These are phyloP conservation scores for Pseudomyrmex cubaensis DNA, from an alignment of 1,140 invertebrate species.

Conservation along the genomic window DNA sequence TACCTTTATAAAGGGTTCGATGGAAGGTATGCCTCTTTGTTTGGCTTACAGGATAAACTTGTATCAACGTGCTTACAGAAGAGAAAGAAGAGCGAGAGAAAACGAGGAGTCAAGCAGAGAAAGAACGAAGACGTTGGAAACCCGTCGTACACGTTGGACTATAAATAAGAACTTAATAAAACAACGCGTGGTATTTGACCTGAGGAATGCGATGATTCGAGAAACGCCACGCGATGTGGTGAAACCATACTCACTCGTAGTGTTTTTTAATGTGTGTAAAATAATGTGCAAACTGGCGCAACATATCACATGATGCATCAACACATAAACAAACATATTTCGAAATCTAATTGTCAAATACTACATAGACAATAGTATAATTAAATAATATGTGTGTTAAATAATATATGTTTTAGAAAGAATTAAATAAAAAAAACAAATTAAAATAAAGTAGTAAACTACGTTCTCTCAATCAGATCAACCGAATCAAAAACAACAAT, in stretches of 20 bases:
- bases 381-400: not conserved
- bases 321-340: not conserved
- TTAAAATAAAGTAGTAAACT: not conserved
- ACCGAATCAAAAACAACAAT: no score
- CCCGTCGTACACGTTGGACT: constrained; percentile 45
- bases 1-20: not conserved
- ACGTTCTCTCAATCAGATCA: no score
- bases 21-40: not conserved
- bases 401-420: not conserved
- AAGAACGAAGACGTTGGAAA: constrained; percentile 18
- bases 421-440: not conserved
- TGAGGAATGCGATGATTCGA: constrained; percentile 21
- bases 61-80: not conserved
- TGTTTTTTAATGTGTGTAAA: constrained; percentile 13
- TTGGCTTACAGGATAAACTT: not conserved
- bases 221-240: not conserved
- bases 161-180: constrained; percentile 71
- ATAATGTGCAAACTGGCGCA: not conserved
- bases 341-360: not conserved
- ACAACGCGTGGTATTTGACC: constrained; percentile 59
- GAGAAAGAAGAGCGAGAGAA: constrained; percentile 4
- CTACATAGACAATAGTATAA: not conserved
- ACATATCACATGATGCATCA: not conserved
- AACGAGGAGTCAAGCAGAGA: not conserved
- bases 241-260: constrained; percentile 30